Evolutionary conservation across 2,888 invertebrate genomes (phyloP), one percentile per base, ranked within the genome.

Genomic region (Caenorhabditis zanzibari): DNA sequence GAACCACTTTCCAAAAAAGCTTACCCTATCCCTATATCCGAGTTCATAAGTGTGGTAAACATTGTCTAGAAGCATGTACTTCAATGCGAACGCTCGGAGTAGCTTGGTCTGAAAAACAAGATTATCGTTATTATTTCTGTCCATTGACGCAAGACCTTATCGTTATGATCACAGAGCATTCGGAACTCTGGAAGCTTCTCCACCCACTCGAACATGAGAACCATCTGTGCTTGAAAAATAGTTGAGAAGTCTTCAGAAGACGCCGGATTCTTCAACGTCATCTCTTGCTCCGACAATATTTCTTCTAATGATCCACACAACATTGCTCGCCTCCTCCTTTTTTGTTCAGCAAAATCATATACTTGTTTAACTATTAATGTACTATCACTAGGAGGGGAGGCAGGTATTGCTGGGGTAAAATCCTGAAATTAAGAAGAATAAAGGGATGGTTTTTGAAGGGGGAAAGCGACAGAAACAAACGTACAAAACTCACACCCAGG

Each of bases 171-270:
- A 32, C 68, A 68, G 6, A 91, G 72, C 71, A 73, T 64, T 32
- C 87, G 74, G 69, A 91, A 91, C 44, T 91, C 91, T 12, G 90
- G 88, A 63, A 91, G 63, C 41, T 89, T 89, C 38, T 90, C 90
- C 1, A 86, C 90, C 91, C 91, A 91, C 86, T 91, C 91, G 66
- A 91, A 91, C 90, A 91, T 89, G 63, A 91, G 77, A 47, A 89
- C 86, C 85, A 89, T 88, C 69, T 88, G 88, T 9, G 84, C 84
- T 82, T 86, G 88, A 44, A 88, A 88, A 32, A 90, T 84, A 10
- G 74, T 74, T 49, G 86, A 82, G 73, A 86, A 85, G 69, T 90
- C 90, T 44, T 89, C 89, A 19, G 85, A 58, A 1, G 84, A 72
- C 0, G 90, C 90, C 22, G 88, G 81, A n/a, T 81, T 69, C 32